Percentiles rank a stretch among this genome's conserved stretches.
These are phyloP conservation scores for Sternarchorhynchus goeldii DNA, from an alignment of 2,797 vertebrate species.

Conservation along the genomic window DNA sequence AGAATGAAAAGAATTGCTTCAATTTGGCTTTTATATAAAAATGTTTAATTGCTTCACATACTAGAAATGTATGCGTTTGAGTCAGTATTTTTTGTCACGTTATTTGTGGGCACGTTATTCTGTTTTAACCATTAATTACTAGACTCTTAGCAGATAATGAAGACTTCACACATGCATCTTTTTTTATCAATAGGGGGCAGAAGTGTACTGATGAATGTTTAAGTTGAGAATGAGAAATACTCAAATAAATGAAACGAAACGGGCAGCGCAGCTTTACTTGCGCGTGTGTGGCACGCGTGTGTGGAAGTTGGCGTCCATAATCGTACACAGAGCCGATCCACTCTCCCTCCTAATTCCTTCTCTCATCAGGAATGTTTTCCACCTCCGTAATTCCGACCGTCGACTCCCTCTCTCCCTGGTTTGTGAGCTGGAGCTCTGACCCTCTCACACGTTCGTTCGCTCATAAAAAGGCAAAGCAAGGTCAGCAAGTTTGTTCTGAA, in stretches of 20 bases:
- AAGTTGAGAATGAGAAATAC: not conserved
- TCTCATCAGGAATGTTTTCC: slow-evolving; percentile 16
- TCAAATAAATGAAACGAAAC: slow-evolving; percentile 12
- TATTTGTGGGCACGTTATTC: not conserved
- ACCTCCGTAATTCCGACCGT: slow-evolving; percentile 2
- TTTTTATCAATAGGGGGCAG: slow-evolving; percentile 71
- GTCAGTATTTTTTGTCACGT: not conserved
- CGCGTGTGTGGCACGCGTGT: not conserved
- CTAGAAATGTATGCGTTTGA: not conserved
- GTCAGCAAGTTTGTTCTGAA: slow-evolving; percentile 45
- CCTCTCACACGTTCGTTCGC: slow-evolving; percentile 24
- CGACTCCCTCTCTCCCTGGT: not conserved
- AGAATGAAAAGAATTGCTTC: not conserved
- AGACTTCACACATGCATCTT: not conserved
- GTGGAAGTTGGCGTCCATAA: not conserved
- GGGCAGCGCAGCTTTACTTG: slow-evolving; percentile 2
- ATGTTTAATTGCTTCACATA: not conserved
- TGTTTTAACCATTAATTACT: not conserved
- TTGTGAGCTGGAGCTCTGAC: slow-evolving; percentile 12
- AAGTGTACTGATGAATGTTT: slow-evolving; percentile 53
- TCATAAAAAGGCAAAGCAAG: slow-evolving; percentile 36
- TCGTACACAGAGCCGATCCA: not conserved
- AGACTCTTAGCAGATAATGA: not conserved
- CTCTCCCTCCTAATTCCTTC: not conserved
- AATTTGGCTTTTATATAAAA: not conserved